phyloP scores from a whole-genome alignment of 2,113 vertebrate genomes.

The Atrichornis clamosus region DNA sequence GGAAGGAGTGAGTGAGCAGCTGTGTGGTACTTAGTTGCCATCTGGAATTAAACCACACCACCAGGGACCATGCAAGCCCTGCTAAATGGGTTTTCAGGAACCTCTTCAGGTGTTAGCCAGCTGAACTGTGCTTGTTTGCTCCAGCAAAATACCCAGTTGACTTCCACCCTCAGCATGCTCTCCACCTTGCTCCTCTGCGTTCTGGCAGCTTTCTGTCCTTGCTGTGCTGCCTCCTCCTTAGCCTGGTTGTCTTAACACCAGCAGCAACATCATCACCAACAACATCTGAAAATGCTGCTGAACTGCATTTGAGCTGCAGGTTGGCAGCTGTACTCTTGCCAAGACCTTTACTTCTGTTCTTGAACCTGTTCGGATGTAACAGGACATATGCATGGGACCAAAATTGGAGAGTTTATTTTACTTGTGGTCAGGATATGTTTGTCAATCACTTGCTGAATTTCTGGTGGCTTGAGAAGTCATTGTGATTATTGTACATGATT shows the following conservation, averaged over 20 bases:
- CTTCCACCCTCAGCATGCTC: rapidly evolving
- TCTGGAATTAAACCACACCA: not conserved
- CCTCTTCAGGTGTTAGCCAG: not conserved
- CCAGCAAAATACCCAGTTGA: not conserved
- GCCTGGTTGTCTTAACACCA: not conserved
- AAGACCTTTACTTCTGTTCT: not conserved
- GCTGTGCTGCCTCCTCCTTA: not conserved
- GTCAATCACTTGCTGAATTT: not conserved
- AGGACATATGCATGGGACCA: not conserved
- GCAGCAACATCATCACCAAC: too few species aligned
- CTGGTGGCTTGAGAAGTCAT: not conserved
- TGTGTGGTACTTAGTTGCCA: not conserved
- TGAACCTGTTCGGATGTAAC: not conserved
- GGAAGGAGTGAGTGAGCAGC: not conserved
- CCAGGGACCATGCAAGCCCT: not conserved
- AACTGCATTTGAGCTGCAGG: not conserved
- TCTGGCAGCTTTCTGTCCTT: not conserved
- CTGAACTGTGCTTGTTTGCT: not conserved
- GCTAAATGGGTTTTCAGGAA: not conserved
- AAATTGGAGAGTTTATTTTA: not conserved
- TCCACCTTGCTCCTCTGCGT: not conserved
- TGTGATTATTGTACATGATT: not conserved
- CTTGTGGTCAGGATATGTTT: not conserved
- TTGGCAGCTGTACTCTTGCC: not conserved
- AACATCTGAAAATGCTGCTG: not conserved